Evolutionary conservation across 2,797 vertebrate species (phyloP).

Genomic region (Danio jaintianensis): DNA sequence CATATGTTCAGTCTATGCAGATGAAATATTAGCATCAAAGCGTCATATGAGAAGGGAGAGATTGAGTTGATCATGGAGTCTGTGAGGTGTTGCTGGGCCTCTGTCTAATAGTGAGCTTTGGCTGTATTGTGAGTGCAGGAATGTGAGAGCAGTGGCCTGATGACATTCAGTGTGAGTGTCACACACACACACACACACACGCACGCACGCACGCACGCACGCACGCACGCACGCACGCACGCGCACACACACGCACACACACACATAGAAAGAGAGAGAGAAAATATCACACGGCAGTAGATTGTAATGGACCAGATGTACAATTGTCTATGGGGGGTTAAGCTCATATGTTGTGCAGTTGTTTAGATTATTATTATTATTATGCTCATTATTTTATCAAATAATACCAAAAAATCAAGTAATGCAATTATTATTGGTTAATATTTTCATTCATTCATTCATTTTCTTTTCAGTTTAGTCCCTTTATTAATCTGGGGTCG

Average conservation of each 20-base stretch:
- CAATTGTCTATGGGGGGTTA: slow-evolving; percentile 14
- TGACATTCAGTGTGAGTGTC: not conserved
- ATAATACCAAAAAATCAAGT: too few relatives aligned
- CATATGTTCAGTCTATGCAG: not conserved
- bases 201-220: slow-evolving; percentile 8
- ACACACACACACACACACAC: slow-evolving; percentile 23
- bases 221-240: not conserved
- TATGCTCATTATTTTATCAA: not conserved
- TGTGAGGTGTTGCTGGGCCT: slow-evolving; percentile 15
- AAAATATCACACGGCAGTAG: not conserved
- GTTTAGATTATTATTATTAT: slow-evolving; percentile 9
- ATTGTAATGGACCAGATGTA: slow-evolving; percentile 23
- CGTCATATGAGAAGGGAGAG: not conserved
- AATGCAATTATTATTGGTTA: too few relatives aligned
- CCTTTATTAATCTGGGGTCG: too few relatives aligned
- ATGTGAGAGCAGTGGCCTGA: slow-evolving; percentile 34
- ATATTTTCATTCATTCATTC: too few relatives aligned
- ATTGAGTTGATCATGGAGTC: not conserved
- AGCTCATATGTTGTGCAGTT: slow-evolving; percentile 31
- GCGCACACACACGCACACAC: slow-evolving; percentile 5
- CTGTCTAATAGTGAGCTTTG: slow-evolving; percentile 4
- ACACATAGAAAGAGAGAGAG: too few relatives aligned
- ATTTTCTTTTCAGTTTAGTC: too few relatives aligned
- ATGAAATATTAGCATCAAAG: slow-evolving; percentile 8
- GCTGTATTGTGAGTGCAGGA: slow-evolving; percentile 14